These are phyloP conservation scores for Byasa hedistus DNA, from an alignment of 2,888 invertebrate genomes.

Conservation along the genomic window DNA sequence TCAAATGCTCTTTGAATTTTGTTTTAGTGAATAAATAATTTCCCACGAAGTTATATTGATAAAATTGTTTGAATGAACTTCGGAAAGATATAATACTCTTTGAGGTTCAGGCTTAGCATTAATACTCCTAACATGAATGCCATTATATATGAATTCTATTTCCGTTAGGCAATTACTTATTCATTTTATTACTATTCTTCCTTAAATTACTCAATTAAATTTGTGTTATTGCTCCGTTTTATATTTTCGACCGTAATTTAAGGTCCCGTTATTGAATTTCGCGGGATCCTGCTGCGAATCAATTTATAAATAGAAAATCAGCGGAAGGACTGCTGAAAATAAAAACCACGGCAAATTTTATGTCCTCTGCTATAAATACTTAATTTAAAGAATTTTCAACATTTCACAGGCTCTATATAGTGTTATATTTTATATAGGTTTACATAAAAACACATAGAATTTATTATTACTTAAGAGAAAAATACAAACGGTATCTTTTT, in stretches of 20 bases:
- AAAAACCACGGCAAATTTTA: background rate
- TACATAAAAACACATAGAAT: no score
- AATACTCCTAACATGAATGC: background rate
- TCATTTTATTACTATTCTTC: constrained; percentile 14
- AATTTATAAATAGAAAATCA: constrained; percentile 26
- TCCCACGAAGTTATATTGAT: no score
- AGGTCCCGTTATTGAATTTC: constrained; percentile 27
- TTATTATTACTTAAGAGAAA: no score
- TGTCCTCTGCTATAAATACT: no score
- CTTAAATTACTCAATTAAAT: constrained; percentile 20
- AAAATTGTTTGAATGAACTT: no score
- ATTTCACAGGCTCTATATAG: background rate
- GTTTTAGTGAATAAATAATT: no score
- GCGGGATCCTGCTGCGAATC: constrained; percentile 7
- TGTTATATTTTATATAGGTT: background rate
- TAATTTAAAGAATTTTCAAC: background rate
- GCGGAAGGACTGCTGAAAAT: background rate
- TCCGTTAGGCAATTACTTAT: constrained; percentile 17
- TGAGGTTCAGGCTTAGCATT: background rate
- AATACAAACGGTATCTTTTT: no score
- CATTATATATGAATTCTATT: background rate
- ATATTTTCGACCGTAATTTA: constrained; percentile 21
- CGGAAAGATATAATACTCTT: no score
- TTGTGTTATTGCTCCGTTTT: constrained; percentile 15
- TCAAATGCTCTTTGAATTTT: no score